These are phyloP conservation scores for Brachionus rotundiformis DNA, from an alignment of 1,140 invertebrate genomes.

Conservation along the genomic window DNA sequence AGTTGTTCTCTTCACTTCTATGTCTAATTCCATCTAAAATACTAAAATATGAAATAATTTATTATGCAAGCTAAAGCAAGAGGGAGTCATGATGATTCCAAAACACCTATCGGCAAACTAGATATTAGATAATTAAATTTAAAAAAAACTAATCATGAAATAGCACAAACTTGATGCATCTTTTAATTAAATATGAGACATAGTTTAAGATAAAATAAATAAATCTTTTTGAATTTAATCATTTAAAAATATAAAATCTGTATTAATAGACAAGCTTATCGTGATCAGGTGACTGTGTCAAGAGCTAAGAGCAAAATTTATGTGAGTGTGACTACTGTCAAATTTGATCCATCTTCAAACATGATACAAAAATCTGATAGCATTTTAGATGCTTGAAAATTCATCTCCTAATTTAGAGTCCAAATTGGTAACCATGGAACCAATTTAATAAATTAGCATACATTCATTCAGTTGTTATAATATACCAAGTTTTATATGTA, in stretches of 20 bases:
- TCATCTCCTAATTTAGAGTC: not conserved
- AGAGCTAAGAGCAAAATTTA: no score
- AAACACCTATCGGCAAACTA: not conserved
- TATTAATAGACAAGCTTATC: no score
- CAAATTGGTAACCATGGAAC: not conserved
- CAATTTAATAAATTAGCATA: not conserved
- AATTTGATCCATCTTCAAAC: no score
- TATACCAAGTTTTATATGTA: conserved; percentile 25
- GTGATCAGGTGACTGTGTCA: no score
- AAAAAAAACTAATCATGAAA: not conserved
- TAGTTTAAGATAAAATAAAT: no score
- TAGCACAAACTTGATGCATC: no score
- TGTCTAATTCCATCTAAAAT: not conserved
- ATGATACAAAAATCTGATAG: not conserved
- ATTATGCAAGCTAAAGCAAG: not conserved
- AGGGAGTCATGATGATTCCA: not conserved
- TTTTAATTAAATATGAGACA: not conserved
- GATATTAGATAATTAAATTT: not conserved
- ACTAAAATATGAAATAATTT: not conserved
- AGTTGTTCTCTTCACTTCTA: not conserved
- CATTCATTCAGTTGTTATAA: conserved; percentile 4
- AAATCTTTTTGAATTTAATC: no score
- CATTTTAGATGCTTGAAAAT: not conserved
- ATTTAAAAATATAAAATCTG: no score
- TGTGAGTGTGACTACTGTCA: not conserved